Conservation (phyloP, 2,113 vertebrate species). For the Lagopus muta region DNA sequence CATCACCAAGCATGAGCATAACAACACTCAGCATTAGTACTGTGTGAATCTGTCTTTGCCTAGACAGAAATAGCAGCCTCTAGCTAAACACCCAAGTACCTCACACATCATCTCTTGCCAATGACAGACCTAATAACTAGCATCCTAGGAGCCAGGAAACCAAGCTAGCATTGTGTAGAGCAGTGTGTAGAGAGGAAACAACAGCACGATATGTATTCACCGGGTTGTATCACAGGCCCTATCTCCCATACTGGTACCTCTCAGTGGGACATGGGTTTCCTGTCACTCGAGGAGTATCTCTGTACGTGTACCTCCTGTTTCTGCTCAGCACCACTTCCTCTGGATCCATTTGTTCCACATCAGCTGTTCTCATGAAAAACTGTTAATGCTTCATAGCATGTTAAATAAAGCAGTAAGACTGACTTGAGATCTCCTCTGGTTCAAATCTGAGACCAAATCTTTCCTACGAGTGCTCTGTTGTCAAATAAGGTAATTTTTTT, state of each 20-base stretch:
- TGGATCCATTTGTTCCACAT: background rate
- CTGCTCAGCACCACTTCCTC: background rate
- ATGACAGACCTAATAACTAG: background rate
- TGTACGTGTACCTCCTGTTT: background rate
- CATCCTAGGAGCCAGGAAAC: background rate
- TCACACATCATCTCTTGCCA: background rate
- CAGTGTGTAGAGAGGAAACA: background rate
- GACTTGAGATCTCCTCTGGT: background rate
- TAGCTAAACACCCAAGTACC: background rate
- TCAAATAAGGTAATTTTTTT: background rate
- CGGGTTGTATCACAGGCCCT: background rate
- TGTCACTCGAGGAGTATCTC: background rate
- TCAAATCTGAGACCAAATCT: background rate
- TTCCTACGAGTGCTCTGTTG: background rate
- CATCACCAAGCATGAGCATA: background rate
- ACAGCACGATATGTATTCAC: background rate
- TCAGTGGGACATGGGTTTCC: background rate
- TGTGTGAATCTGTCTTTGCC: background rate
- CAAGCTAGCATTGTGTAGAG: background rate
- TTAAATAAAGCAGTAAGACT: background rate
- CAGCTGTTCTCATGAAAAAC: background rate
- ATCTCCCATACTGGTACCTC: background rate
- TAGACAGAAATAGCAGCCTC: background rate
- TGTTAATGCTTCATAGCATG: background rate
- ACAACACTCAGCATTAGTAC: background rate